Base-by-base conservation (phyloP, 2,888 invertebrate species). In the Monochamus alternatus region DNA sequence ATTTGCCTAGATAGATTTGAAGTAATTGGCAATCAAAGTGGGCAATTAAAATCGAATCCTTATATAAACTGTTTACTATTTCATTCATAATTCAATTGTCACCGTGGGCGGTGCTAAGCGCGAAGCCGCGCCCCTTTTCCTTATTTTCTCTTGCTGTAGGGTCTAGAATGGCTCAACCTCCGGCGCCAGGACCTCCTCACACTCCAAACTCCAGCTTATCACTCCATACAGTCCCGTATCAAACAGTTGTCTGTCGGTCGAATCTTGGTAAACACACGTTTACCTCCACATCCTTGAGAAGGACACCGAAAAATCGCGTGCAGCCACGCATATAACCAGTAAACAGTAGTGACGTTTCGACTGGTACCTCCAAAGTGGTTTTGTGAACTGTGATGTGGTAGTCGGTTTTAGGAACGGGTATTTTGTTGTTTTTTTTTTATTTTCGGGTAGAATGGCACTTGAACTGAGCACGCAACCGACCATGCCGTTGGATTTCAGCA, bases 401-500 rank as follows among this genome's bases (percentile, higher is more conserved):
- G 9, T 52, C 38, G 47, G 14, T 3, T 52, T 4, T 55, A 12
- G 3, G 52, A 14, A 44, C 70, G 31, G 32, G 51, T 70, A 68
- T 70, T 71, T 70, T 64, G 43, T 5, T 38, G 10, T 51, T 9
- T 51, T 51, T 51, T 62, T 62, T 70, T 62, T 47, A 31, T 59
- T 73, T 66, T 60, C 8, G 32, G 58, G 14, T 32, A 81, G 76
- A 78, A 89, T 89, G 89, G 91, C 89, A 85, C 91, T 93, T 90
- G 92, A 93, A 90, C 89, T 93, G 83, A 92, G 92, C 90, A 89
- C 91, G 89, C 81, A 83, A 77, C 82, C 91, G 75, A 90, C 90
- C 75, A 92, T 93, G 92, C 93, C 93, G 75, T 87, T 93, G 89
- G 93, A 93, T 91, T 93, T 92, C 89, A 93, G 85, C 84, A 83